Evolutionary conservation across 2,797 vertebrate genomes (phyloP).

Genomic region (Danio kyathit): DNA sequence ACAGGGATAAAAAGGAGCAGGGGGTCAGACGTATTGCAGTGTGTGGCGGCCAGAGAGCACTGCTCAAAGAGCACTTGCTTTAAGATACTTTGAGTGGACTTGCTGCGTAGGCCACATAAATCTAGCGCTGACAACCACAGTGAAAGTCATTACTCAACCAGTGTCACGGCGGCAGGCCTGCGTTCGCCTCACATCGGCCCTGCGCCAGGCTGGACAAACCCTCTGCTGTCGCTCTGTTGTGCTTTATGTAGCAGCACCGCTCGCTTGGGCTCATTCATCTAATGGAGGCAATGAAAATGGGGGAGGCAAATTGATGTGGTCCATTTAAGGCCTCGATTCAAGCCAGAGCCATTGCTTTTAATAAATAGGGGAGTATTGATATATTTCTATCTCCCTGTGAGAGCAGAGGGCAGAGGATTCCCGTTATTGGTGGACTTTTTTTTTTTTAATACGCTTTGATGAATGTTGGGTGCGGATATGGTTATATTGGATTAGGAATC

Average conservation of each 20-base stretch:
- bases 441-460: not conserved
- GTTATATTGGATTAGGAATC: constrained; percentile 19
- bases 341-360: constrained; percentile 50
- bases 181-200: constrained; percentile 59
- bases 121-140: constrained; percentile 75
- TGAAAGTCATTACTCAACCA: constrained; percentile 79
- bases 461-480: not conserved
- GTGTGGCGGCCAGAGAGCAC: constrained; percentile 33
- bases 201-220: not conserved
- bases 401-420: constrained; percentile 19
- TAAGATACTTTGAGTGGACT: constrained; percentile 75
- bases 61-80: constrained; percentile 76
- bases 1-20: constrained; percentile 7
- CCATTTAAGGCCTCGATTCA: constrained; percentile 49
- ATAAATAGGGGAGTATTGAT: constrained; percentile 56
- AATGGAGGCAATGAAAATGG: constrained; percentile 73
- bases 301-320: constrained; percentile 62
- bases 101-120: constrained; percentile 69
- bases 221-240: constrained; percentile 29
- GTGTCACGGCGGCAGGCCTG: constrained; percentile 70
- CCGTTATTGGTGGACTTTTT: constrained; percentile 12
- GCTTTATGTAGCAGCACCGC: constrained; percentile 45
- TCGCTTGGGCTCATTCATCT: constrained; percentile 69
- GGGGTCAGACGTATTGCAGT: constrained; percentile 1
- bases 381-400: constrained; percentile 37